phyloP scores from a whole-genome alignment of 2,888 invertebrate species.

The Cremastobaeus sp. region DNA sequence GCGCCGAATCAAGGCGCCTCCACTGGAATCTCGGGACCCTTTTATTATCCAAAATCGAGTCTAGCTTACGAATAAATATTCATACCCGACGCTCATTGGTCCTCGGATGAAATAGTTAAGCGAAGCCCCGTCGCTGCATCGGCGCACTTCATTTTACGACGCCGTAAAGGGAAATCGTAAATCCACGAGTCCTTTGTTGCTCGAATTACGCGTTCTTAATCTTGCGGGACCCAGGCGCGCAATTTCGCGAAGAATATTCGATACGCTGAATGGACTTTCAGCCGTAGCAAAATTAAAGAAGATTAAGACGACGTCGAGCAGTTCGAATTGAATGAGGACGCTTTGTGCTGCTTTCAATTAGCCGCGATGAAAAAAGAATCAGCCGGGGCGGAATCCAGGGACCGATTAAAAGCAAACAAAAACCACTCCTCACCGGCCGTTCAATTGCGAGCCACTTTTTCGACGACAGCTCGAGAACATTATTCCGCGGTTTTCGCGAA shows the following conservation, averaged over 20 bases:
- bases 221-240: slow-evolving; percentile 34
- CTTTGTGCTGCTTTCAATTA: slow-evolving; percentile 19
- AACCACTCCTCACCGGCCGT: no score
- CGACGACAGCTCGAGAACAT: no score
- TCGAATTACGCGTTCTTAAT: slow-evolving; percentile 57
- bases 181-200: slow-evolving; percentile 52
- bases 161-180: slow-evolving; percentile 53
- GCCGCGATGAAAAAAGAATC: not conserved
- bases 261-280: slow-evolving; percentile 53
- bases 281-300: slow-evolving; percentile 46
- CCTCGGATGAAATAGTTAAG: slow-evolving; percentile 33
- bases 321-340: slow-evolving; percentile 18
- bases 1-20: no score
- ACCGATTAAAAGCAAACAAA: no score
- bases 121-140: slow-evolving; percentile 33
- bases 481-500: no score
- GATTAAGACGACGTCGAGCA: slow-evolving; percentile 29
- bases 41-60: slow-evolving; percentile 2
- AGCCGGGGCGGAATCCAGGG: no score
- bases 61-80: slow-evolving; percentile 38
- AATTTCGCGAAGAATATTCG: slow-evolving; percentile 42
- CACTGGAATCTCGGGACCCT: not conserved
- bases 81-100: slow-evolving; percentile 36
- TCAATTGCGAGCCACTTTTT: no score
- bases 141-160: slow-evolving; percentile 50